Conservation (phyloP, 2,113 vertebrate genomes). For the Pimephales promelas region DNA sequence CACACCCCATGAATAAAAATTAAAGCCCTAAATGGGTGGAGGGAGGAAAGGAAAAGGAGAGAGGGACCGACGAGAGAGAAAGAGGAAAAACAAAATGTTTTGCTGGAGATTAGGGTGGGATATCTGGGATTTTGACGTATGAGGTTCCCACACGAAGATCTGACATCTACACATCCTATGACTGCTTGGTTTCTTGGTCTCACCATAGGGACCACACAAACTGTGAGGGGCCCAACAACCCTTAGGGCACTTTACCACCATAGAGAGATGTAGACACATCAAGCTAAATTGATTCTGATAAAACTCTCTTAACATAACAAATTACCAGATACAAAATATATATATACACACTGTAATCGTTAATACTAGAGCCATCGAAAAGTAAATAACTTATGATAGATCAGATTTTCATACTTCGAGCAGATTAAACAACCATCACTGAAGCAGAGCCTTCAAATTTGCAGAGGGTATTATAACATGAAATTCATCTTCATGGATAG, state of each 20-base stretch:
- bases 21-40: slow-evolving; percentile 84
- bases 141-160: slow-evolving; percentile 98
- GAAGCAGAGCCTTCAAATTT: not conserved
- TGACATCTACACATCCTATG: slow-evolving; percentile 59
- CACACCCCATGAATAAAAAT: slow-evolving; percentile 87
- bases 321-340: not conserved
- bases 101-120: slow-evolving; percentile 83
- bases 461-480: not conserved
- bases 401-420: not conserved
- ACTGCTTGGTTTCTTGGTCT: slow-evolving; percentile 51
- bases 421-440: not conserved
- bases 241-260: not conserved
- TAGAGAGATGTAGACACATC: slow-evolving; percentile 58
- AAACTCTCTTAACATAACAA: not conserved
- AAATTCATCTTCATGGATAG: not conserved
- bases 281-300: slow-evolving; percentile 73
- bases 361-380: not conserved
- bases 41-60: slow-evolving; percentile 68
- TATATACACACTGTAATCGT: not conserved
- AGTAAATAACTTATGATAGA: not conserved
- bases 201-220: slow-evolving; percentile 85
- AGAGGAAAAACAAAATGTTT: slow-evolving; percentile 72
- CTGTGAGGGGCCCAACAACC: slow-evolving; percentile 68
- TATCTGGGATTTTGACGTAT: slow-evolving; percentile 76
- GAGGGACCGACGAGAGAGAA: slow-evolving; percentile 62